Evolutionary conservation across 1,140 invertebrate species (phyloP).

Genomic region (Brachionus manjavacas): DNA sequence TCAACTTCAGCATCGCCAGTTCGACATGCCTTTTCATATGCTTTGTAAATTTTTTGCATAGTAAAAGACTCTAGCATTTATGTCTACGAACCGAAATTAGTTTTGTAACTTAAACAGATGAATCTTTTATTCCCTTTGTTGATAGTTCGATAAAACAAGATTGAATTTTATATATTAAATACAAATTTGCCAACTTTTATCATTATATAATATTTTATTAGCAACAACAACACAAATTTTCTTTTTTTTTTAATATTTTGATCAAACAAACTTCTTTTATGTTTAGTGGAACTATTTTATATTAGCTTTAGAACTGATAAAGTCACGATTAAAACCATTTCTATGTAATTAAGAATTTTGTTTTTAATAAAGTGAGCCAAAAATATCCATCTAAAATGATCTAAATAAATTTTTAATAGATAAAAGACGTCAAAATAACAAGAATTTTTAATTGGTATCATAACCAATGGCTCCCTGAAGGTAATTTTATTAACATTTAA

Average conservation of each 20-base stretch:
- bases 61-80: slow-evolving; percentile 18
- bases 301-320: background rate
- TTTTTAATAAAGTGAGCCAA: background rate
- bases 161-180: background rate
- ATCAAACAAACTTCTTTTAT: slow-evolving; percentile 28
- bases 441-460: background rate
- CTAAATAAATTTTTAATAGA: background rate
- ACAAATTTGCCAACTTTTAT: background rate
- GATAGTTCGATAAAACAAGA: background rate
- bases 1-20: slow-evolving; percentile 46
- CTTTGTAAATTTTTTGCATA: slow-evolving; percentile 56
- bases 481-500: background rate
- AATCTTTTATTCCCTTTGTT: background rate
- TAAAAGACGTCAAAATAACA: background rate
- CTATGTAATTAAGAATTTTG: background rate
- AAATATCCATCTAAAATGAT: background rate
- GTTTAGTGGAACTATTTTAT: background rate
- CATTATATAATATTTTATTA: slow-evolving; percentile 1
- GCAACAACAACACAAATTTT: background rate
- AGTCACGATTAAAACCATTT: background rate
- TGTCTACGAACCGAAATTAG: background rate
- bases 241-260: background rate
- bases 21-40: slow-evolving; percentile 48
- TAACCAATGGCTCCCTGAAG: background rate
- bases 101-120: background rate